phyloP scores from a whole-genome alignment of 2,888 invertebrate species.

The Synergus laeviventris region DNA sequence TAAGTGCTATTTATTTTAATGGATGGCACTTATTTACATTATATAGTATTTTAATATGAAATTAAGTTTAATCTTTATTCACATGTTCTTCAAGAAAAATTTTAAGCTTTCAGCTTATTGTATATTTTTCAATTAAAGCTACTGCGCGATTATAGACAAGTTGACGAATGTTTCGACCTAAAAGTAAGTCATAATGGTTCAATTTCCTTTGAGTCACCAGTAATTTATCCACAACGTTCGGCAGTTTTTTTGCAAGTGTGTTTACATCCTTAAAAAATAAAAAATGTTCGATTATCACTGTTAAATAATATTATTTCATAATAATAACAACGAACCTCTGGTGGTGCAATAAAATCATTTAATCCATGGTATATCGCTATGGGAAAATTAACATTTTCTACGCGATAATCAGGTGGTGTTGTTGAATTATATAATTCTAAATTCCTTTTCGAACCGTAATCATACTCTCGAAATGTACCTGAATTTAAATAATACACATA shows the following conservation, averaged over 20 bases:
- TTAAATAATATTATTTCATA: not conserved
- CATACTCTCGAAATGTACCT: conserved; percentile 50
- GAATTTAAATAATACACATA: not conserved
- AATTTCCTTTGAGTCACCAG: not conserved
- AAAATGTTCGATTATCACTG: not conserved
- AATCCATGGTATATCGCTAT: conserved; percentile 77
- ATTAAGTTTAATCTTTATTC: too few species aligned
- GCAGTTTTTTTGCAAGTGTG: not conserved
- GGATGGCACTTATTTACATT: too few species aligned
- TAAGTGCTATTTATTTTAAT: too few species aligned
- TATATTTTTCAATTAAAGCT: too few species aligned
- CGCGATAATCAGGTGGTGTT: conserved; percentile 75
- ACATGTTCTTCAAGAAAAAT: too few species aligned
- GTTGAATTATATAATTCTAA: conserved; percentile 65
- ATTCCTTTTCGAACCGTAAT: conserved; percentile 72
- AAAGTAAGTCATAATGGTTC: conserved; percentile 38
- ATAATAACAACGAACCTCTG: not conserved
- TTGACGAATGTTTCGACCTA: not conserved
- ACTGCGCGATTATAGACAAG: conserved; percentile 3
- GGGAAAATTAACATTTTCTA: conserved; percentile 74
- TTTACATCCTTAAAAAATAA: conserved; percentile 29
- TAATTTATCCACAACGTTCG: conserved; percentile 4
- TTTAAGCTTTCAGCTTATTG: too few species aligned
- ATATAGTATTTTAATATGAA: too few species aligned
- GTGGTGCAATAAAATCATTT: conserved; percentile 77